Percentiles rank a stretch among this genome's conserved stretches.
Conservation (phyloP, 2,113 vertebrate species). For the Psephotus haematonotus region DNA sequence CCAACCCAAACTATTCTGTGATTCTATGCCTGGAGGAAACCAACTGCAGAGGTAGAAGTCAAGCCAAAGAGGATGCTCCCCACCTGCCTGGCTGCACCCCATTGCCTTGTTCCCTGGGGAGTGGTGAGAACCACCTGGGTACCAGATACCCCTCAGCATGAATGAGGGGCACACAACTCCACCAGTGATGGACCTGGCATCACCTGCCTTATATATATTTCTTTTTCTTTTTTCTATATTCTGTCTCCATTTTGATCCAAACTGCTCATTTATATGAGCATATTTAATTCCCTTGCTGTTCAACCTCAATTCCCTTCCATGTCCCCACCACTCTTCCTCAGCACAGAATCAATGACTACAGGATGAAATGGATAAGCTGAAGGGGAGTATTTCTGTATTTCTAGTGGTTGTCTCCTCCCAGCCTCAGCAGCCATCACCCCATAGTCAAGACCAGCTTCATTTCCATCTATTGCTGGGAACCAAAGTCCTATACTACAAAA, state of each 20-base stretch:
- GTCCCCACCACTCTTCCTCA: not conserved
- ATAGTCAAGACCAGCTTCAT: not conserved
- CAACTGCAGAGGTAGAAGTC: not conserved
- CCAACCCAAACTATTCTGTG: not conserved
- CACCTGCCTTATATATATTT: accelerated
- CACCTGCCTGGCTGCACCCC: not conserved
- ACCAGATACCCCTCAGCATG: not conserved
- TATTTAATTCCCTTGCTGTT: not conserved
- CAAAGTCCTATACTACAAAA: not conserved
- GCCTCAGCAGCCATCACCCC: not conserved
- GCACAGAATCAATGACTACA: not conserved
- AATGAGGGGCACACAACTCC: not conserved
- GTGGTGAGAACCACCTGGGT: not conserved
- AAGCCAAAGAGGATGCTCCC: accelerated
- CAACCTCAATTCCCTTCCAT: accelerated
- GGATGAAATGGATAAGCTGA: not conserved
- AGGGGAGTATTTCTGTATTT: not conserved
- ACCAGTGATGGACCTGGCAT: not conserved
- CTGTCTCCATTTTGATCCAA: not conserved
- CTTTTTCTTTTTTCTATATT: not conserved
- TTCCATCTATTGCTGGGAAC: not conserved
- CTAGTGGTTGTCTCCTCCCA: not conserved
- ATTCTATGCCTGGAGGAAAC: not conserved
- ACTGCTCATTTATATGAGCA: not conserved
- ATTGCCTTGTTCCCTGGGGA: accelerated